Evolutionary conservation across 2,113 vertebrate genomes (phyloP).

Genomic region (Condylura cristata): DNA sequence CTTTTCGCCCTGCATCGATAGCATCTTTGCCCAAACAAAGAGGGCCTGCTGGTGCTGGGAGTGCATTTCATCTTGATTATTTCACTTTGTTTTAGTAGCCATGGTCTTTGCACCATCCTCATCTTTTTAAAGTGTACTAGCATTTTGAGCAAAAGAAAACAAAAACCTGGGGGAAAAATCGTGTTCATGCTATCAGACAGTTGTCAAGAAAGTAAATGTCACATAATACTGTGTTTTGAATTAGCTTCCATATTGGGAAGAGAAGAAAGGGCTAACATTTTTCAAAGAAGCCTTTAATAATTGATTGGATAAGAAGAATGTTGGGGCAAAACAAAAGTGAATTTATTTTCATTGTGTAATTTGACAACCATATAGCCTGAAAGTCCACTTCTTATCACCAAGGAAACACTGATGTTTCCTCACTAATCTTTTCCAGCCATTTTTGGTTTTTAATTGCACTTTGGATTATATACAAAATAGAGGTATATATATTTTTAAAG

Average conservation of each 20-base stretch:
- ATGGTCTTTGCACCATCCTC: background rate
- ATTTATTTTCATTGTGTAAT: slow-evolving; percentile 54
- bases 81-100: background rate
- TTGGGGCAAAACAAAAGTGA: slow-evolving; percentile 3
- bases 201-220: slow-evolving; percentile 62
- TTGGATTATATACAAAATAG: background rate
- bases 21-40: slow-evolving; percentile 11
- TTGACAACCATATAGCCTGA: slow-evolving; percentile 19
- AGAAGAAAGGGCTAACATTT: slow-evolving; percentile 15
- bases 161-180: background rate
- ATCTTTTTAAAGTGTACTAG: background rate
- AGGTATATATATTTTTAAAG: slow-evolving; percentile 3
- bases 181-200: background rate
- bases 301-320: slow-evolving; percentile 32
- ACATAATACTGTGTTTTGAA: slow-evolving; percentile 35
- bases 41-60: rapidly evolving
- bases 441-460: slow-evolving; percentile 39
- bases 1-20: slow-evolving; percentile 41
- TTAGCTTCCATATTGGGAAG: background rate
- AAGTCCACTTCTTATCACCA: slow-evolving; percentile 41
- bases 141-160: slow-evolving; percentile 40
- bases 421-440: background rate
- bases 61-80: background rate
- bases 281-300: slow-evolving; percentile 46
- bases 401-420: slow-evolving; percentile 32